Evolutionary conservation across 1,140 invertebrate species (phyloP).

Genomic region (Drosophila willistoni): DNA sequence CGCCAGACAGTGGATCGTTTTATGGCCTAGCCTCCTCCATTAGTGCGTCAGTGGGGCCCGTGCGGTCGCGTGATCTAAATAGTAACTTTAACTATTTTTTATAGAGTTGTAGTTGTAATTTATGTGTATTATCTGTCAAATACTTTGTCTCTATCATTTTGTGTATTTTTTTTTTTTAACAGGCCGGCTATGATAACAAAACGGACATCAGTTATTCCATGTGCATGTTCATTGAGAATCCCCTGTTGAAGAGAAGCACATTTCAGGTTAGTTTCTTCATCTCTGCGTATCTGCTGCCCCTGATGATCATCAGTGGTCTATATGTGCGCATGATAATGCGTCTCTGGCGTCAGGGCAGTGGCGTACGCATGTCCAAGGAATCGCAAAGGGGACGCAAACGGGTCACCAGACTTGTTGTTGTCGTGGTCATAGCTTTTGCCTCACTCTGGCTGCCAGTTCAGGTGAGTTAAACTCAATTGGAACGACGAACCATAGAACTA

Average conservation of each 20-base stretch:
- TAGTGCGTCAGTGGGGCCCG: background rate
- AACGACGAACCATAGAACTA: background rate
- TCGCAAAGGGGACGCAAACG: constrained; percentile 92
- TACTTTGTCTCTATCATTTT: constrained; percentile 11
- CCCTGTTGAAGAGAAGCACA: constrained; percentile 39
- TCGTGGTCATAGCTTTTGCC: constrained; percentile 97
- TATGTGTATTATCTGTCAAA: constrained; percentile 17
- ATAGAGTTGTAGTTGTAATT: constrained; percentile 5
- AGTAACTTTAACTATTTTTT: background rate
- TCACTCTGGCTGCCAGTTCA: constrained; percentile 98
- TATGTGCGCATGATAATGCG: constrained; percentile 95
- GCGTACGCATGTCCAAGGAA: constrained; percentile 86
- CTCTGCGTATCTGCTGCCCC: constrained; percentile 89
- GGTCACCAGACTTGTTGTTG: constrained; percentile 95
- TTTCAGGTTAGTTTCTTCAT: constrained; percentile 75
- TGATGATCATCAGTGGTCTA: constrained; percentile 92
- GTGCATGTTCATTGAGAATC: constrained; percentile 52
- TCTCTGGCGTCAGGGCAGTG: constrained; percentile 92
- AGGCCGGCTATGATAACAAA: constrained; percentile 40
- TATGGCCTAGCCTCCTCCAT: background rate
- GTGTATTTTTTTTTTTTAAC: background rate
- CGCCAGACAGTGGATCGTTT: background rate
- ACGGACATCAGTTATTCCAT: constrained; percentile 49
- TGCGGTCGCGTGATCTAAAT: constrained; percentile 4
- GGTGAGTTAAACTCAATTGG: constrained; percentile 83